phyloP scores from a whole-genome alignment of 1,140 invertebrate species.

The Leptinotarsa defecta region DNA sequence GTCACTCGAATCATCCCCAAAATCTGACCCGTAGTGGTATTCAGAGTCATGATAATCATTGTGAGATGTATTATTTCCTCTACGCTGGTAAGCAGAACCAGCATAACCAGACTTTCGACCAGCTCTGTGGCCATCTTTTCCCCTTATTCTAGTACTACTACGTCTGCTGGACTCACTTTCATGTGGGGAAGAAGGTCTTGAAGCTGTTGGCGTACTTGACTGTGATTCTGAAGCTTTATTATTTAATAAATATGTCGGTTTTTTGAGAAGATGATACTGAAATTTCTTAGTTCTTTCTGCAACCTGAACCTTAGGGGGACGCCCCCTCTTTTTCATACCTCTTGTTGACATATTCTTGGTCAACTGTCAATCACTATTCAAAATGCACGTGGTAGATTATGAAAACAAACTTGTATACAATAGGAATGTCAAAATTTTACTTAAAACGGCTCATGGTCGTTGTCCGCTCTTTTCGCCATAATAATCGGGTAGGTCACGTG shows the following conservation, averaged over 20 bases:
- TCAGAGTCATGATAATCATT: constrained; percentile 82
- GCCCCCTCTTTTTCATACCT: constrained; percentile 82
- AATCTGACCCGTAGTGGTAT: constrained; percentile 89
- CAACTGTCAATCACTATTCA: constrained; percentile 53
- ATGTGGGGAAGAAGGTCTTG: constrained; percentile 74
- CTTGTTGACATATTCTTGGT: constrained; percentile 74
- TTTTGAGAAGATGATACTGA: constrained; percentile 86
- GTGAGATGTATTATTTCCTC: constrained; percentile 73
- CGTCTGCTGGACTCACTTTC: constrained; percentile 71
- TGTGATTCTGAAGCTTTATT: constrained; percentile 71
- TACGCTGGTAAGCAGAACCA: constrained; percentile 63
- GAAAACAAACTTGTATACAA: constrained; percentile 67
- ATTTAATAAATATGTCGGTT: constrained; percentile 85
- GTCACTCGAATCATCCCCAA: constrained; percentile 82
- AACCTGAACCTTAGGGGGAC: constrained; percentile 85
- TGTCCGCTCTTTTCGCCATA: constrained; percentile 66
- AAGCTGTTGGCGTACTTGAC: constrained; percentile 76
- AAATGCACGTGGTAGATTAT: constrained; percentile 57
- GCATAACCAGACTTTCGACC: constrained; percentile 66
- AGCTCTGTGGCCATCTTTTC: constrained; percentile 62
- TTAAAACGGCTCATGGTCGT: constrained; percentile 62
- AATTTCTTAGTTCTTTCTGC: constrained; percentile 82
- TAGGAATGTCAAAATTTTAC: constrained; percentile 63
- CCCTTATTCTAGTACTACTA: constrained; percentile 63
- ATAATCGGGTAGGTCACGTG: constrained; percentile 64